Conservation (phyloP, 1,140 invertebrate genomes). For the Micrasema longulum region DNA sequence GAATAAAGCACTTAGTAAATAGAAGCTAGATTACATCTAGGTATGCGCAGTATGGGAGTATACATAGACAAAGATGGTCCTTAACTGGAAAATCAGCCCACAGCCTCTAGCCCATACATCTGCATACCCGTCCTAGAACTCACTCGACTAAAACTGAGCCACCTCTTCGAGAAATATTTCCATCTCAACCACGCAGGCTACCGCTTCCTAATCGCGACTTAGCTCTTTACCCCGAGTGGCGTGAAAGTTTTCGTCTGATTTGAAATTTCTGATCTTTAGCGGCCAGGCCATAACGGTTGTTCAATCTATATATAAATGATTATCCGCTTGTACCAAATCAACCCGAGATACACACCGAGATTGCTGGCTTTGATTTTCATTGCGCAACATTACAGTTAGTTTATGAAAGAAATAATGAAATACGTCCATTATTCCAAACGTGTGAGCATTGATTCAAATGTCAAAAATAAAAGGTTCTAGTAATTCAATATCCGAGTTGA, state of each 20-base stretch:
- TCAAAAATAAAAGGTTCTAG: conserved; percentile 25
- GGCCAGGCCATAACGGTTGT: conserved; percentile 53
- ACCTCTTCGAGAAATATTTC: not conserved
- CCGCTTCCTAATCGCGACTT: not conserved
- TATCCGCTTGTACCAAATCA: conserved; percentile 43
- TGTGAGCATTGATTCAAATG: conserved; percentile 39
- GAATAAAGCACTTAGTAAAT: conserved; percentile 6
- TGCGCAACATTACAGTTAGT: conserved; percentile 40
- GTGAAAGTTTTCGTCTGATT: not conserved
- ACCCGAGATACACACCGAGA: conserved; percentile 40
- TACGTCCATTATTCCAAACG: conserved; percentile 31
- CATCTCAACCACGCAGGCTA: not conserved
- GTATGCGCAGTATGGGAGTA: conserved; percentile 23
- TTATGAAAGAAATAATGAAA: conserved; percentile 41
- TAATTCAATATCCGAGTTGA: conserved; percentile 4
- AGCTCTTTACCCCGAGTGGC: not conserved
- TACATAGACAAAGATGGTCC: conserved; percentile 31
- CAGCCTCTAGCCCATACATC: conserved; percentile 30
- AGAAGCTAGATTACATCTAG: conserved; percentile 21
- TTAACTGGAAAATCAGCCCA: conserved; percentile 34
- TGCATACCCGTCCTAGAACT: conserved; percentile 43
- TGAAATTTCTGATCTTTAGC: conserved; percentile 6
- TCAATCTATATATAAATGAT: conserved; percentile 53
- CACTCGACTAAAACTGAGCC: conserved; percentile 11
- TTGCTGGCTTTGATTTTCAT: conserved; percentile 40